Conservation (phyloP, 2,797 vertebrate genomes). For the Chloroceryle amazona region DNA sequence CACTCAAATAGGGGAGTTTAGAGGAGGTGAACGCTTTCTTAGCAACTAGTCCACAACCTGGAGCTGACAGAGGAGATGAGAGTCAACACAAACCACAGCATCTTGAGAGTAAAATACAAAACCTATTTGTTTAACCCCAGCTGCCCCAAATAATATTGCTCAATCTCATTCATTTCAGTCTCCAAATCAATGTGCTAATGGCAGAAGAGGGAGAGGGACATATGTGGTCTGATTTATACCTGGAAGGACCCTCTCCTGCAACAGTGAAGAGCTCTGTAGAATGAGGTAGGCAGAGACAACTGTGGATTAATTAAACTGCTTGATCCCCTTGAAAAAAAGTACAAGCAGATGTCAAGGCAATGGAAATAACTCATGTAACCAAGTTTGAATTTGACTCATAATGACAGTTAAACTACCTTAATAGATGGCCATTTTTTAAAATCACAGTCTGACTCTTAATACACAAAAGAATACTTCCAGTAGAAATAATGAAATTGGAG, state of each 20-base stretch:
- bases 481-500: constrained; percentile 57
- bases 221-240: neutral
- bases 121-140: neutral
- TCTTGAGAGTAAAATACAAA: neutral
- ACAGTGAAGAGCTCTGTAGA: neutral
- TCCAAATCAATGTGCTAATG: neutral
- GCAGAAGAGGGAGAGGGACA: neutral
- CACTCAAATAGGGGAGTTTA: neutral
- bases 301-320: neutral
- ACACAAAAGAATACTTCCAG: constrained; percentile 15
- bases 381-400: neutral
- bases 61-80: neutral
- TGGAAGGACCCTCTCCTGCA: neutral
- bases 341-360: neutral
- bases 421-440: neutral
- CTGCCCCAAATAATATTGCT: neutral
- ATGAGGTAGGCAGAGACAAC: neutral
- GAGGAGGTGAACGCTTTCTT: neutral
- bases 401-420: neutral
- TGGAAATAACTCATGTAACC: neutral
- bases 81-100: neutral
- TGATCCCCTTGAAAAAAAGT: neutral
- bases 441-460: neutral
- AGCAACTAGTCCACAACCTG: neutral
- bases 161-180: neutral